Evolutionary conservation across 2,888 invertebrate genomes (phyloP).

Genomic region (Lasioglossum morio): DNA sequence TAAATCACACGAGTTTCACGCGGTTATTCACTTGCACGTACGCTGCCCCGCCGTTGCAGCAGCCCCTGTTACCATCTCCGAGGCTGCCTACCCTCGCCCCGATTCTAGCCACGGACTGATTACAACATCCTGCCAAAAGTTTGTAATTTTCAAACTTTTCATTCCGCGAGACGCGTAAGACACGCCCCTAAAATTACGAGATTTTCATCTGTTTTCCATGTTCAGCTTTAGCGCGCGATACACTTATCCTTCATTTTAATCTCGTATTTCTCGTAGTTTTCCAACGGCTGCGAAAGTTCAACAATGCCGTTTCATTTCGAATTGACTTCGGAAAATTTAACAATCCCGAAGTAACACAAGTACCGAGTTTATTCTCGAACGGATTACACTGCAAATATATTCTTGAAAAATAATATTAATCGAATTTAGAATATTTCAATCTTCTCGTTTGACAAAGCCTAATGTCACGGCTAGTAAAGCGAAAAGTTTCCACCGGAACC

Average conservation of each 20-base stretch:
- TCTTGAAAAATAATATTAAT: background rate
- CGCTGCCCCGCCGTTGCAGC: slow-evolving; percentile 53
- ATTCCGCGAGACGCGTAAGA: slow-evolving; percentile 22
- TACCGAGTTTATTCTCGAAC: background rate
- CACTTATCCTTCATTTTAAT: background rate
- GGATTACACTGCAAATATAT: background rate
- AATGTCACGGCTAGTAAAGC: background rate
- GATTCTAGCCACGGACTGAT: slow-evolving; percentile 64
- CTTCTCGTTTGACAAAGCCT: background rate
- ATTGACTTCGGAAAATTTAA: background rate
- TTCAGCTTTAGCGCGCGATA: background rate
- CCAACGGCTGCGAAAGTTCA: background rate
- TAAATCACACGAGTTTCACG: slow-evolving; percentile 74
- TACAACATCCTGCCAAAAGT: slow-evolving; percentile 71
- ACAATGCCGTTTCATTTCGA: background rate
- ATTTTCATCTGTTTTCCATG: slow-evolving; percentile 35
- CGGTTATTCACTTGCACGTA: slow-evolving; percentile 68
- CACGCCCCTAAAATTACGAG: slow-evolving; percentile 53
- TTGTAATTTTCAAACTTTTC: slow-evolving; percentile 73
- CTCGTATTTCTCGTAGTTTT: background rate
- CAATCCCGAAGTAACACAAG: background rate
- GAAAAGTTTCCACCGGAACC: background rate
- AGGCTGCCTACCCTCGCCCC: slow-evolving; percentile 46
- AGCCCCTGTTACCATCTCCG: slow-evolving; percentile 41
- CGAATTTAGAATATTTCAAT: background rate